phyloP scores from a whole-genome alignment of 2,888 invertebrate species.

The Agriotes lineatus region DNA sequence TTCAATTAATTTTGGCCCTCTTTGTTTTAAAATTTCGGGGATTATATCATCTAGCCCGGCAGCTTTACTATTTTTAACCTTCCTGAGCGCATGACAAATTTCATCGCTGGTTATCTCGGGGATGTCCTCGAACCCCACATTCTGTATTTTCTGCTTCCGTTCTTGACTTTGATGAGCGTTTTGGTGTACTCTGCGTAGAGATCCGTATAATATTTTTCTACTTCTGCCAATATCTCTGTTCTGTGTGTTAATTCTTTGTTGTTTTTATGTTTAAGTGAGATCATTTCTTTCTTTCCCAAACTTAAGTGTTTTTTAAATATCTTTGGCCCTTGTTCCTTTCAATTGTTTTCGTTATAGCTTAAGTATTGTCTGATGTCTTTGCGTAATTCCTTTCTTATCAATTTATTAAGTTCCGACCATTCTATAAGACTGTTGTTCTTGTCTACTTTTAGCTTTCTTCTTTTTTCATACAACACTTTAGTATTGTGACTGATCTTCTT shows the following conservation, averaged over 20 bases:
- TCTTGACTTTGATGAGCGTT: too few relatives aligned
- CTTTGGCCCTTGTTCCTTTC: not conserved
- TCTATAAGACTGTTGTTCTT: slow-evolving; percentile 2
- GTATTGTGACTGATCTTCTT: not conserved
- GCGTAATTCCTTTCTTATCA: not conserved
- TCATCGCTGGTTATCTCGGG: not conserved
- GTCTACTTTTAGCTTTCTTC: not conserved
- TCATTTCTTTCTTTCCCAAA: not conserved
- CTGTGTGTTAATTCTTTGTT: not conserved
- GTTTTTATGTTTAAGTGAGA: not conserved
- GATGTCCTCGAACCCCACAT: not conserved
- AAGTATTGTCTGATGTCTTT: slow-evolving; percentile 3
- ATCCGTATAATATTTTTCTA: not conserved
- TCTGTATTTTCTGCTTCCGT: not conserved
- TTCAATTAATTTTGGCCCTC: too few relatives aligned
- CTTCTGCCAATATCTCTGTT: not conserved
- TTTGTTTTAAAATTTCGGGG: too few relatives aligned
- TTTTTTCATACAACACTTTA: not conserved
- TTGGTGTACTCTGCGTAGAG: not conserved
- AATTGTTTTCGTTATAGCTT: not conserved
- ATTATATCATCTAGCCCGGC: not conserved
- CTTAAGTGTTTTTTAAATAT: not conserved
- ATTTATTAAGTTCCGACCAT: not conserved
- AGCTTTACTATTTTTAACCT: not conserved
- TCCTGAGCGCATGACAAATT: not conserved